These are phyloP conservation scores for Rhinopithecus roxellana DNA, from an alignment of 2,113 vertebrate genomes.

Conservation along the genomic window DNA sequence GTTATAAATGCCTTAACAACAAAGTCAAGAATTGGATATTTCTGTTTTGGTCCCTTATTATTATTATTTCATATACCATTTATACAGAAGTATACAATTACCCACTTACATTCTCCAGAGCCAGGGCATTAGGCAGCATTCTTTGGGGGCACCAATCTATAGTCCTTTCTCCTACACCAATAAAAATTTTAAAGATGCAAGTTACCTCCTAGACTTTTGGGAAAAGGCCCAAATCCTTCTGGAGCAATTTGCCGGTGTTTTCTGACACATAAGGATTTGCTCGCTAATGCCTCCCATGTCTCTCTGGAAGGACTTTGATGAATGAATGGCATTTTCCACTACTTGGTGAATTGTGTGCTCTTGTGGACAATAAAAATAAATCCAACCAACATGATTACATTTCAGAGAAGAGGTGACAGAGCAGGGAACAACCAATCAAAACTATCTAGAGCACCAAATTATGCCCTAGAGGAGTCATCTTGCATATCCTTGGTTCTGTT, in stretches of 20 bases:
- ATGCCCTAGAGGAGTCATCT: constrained; percentile 50
- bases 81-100: neutral
- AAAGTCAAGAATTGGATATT: neutral
- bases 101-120: neutral
- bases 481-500: constrained; percentile 61
- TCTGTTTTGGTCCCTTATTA: neutral
- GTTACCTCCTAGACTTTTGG: neutral
- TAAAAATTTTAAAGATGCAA: neutral
- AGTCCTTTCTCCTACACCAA: neutral
- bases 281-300: neutral
- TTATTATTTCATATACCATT: neutral
- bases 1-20: neutral
- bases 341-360: constrained; percentile 37
- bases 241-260: neutral
- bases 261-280: neutral
- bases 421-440: constrained; percentile 45
- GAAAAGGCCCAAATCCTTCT: neutral
- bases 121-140: neutral
- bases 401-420: constrained; percentile 38
- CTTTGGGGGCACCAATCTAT: neutral
- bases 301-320: neutral
- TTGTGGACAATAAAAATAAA: constrained; percentile 65
- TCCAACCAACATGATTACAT: constrained; percentile 42
- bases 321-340: neutral
- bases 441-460: constrained; percentile 56